Conservation (phyloP, 2,797 vertebrate genomes). For the Loriculus beryllinus region DNA sequence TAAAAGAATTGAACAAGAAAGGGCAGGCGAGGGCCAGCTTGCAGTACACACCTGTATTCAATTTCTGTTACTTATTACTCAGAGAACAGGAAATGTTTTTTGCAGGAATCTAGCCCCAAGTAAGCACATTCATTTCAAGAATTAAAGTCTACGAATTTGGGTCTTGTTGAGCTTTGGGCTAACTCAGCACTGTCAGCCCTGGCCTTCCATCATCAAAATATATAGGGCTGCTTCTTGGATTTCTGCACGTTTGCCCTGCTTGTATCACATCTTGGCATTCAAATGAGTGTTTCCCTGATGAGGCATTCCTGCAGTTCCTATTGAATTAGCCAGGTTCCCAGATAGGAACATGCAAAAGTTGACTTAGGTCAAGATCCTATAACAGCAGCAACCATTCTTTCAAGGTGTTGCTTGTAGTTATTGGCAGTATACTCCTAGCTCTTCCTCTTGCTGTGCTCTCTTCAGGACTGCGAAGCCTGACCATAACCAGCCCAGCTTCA, state of each 20-base stretch:
- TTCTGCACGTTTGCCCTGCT: not conserved
- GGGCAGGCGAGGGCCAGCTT: not conserved
- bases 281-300: not conserved
- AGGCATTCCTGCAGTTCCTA: not conserved
- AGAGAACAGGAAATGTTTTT: conserved; percentile 42
- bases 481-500: too few species aligned
- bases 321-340: not conserved
- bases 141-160: not conserved
- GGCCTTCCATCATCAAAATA: not conserved
- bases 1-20: not conserved
- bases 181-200: not conserved
- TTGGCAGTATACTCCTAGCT: not conserved
- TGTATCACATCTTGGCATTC: not conserved
- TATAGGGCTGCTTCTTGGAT: not conserved
- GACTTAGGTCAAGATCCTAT: not conserved
- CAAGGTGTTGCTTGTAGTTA: not conserved
- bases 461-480: not conserved
- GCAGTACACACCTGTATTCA: not conserved
- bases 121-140: conserved; percentile 28
- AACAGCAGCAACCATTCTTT: not conserved
- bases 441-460: not conserved
- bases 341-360: not conserved
- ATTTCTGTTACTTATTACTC: conserved; percentile 20
- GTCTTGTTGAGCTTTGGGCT: conserved; percentile 16
- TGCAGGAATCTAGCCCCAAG: conserved; percentile 23